phyloP scores from a whole-genome alignment of 2,888 invertebrate species.

The Ophion ventricosus region DNA sequence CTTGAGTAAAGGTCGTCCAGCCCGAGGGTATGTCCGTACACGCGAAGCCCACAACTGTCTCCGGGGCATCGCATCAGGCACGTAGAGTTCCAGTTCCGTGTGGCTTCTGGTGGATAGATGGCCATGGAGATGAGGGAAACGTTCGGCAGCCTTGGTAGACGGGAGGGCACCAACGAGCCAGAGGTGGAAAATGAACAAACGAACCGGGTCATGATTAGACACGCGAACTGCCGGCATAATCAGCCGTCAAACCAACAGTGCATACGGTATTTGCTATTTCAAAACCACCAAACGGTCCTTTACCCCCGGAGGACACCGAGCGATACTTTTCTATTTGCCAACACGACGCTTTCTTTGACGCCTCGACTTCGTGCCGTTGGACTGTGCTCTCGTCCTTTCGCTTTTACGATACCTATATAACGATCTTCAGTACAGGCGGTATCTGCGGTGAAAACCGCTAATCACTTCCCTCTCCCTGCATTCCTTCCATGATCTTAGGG shows the following conservation, averaged over 20 bases:
- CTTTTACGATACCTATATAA: slow-evolving; percentile 53
- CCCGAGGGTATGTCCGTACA: slow-evolving; percentile 37
- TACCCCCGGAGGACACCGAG: slow-evolving; percentile 16
- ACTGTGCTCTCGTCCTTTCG: slow-evolving; percentile 19
- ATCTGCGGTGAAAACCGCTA: too few species aligned
- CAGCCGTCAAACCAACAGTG: slow-evolving; percentile 68
- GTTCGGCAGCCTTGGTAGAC: slow-evolving; percentile 31
- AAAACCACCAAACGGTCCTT: slow-evolving; percentile 40
- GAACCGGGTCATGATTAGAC: slow-evolving; percentile 76
- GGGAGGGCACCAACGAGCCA: slow-evolving; percentile 68
- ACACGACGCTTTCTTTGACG: slow-evolving; percentile 53
- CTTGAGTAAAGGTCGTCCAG: slow-evolving; percentile 1
- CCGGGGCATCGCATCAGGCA: slow-evolving; percentile 51
- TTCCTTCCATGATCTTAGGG: too few species aligned
- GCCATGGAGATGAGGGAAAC: slow-evolving; percentile 14
- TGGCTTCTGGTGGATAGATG: slow-evolving; percentile 32
- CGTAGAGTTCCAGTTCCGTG: slow-evolving; percentile 61
- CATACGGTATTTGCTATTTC: slow-evolving; percentile 42
- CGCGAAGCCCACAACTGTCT: slow-evolving; percentile 60
- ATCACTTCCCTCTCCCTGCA: too few species aligned
- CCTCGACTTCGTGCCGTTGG: slow-evolving; percentile 32
- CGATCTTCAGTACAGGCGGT: too few species aligned
- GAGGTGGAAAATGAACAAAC: slow-evolving; percentile 75
- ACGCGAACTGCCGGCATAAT: slow-evolving; percentile 72
- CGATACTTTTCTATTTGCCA: slow-evolving; percentile 61